Conservation (phyloP, 2,797 vertebrate species). For the Pyrocephalus nanus region DNA sequence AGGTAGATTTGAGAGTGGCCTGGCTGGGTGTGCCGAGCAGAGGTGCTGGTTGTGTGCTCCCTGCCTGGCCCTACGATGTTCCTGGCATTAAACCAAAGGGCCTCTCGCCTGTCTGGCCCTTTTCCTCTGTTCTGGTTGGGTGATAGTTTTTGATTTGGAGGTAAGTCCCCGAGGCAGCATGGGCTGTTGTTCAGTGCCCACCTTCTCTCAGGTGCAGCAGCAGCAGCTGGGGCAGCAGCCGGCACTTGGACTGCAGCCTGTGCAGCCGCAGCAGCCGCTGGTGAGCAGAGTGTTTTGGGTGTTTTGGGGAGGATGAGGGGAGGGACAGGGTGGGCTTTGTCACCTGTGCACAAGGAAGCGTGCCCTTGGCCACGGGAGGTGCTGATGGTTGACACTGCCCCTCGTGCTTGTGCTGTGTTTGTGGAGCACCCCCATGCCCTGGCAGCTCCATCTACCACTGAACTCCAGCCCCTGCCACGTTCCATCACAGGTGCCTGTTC, state of each 20-base stretch:
- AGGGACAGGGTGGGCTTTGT: not conserved
- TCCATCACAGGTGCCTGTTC: not conserved
- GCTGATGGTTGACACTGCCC: not conserved
- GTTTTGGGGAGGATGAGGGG: not conserved
- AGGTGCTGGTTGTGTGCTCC: not conserved
- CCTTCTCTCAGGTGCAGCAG: constrained; percentile 67
- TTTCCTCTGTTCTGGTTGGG: not conserved
- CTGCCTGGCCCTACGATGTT: not conserved
- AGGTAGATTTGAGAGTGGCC: not conserved
- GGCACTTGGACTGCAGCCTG: constrained; percentile 68
- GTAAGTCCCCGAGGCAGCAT: fast-evolving
- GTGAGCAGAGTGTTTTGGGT: constrained; percentile 39
- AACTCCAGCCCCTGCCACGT: not conserved
- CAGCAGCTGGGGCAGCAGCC: constrained; percentile 56
- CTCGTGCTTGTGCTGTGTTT: not conserved
- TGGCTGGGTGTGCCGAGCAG: not conserved
- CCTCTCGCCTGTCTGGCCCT: not conserved
- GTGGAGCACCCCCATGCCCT: not conserved
- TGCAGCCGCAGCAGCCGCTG: constrained; percentile 76
- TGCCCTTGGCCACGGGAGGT: not conserved
- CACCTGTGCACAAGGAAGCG: not conserved
- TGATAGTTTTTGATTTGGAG: not conserved
- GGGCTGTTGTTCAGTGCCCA: fast-evolving
- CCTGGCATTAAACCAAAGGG: not conserved
- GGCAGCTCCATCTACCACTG: not conserved